These are phyloP conservation scores for Pseudopipra pipra DNA, from an alignment of 2,113 vertebrate species.

Conservation along the genomic window DNA sequence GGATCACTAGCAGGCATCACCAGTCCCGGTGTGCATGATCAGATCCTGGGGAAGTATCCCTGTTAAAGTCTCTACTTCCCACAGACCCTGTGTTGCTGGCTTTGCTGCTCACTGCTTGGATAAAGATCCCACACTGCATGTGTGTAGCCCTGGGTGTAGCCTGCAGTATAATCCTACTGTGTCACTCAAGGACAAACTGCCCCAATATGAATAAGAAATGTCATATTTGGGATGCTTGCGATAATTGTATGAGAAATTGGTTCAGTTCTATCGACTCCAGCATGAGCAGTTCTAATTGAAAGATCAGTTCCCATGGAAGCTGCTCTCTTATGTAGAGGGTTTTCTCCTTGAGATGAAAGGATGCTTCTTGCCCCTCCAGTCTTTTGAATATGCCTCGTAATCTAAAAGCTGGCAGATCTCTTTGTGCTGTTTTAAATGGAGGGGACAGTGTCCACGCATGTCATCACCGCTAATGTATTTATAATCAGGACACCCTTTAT, in stretches of 20 bases:
- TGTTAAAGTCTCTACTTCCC: not conserved
- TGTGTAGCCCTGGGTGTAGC: not conserved
- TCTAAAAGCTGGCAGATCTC: not conserved
- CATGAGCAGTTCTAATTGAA: not conserved
- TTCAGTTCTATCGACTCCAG: not conserved
- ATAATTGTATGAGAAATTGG: not conserved
- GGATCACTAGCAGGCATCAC: not conserved
- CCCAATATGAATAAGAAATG: not conserved
- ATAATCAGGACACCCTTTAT: not conserved
- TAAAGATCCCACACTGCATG: rapidly evolving
- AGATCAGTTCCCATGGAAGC: conserved; percentile 44
- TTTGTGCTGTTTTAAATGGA: not conserved
- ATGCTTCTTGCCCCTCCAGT: not conserved
- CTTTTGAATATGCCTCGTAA: not conserved
- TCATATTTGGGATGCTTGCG: not conserved
- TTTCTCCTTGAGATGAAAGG: conserved; percentile 19
- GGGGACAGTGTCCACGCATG: not conserved
- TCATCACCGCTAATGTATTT: not conserved
- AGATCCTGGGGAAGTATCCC: not conserved
- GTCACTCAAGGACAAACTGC: not conserved
- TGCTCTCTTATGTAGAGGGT: not conserved
- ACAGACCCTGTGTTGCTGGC: not conserved
- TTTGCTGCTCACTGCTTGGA: not conserved
- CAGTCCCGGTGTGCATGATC: not conserved
- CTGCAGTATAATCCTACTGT: too few relatives aligned